These are phyloP conservation scores for Trilocha varians DNA, from an alignment of 2,888 invertebrate genomes.

Conservation along the genomic window DNA sequence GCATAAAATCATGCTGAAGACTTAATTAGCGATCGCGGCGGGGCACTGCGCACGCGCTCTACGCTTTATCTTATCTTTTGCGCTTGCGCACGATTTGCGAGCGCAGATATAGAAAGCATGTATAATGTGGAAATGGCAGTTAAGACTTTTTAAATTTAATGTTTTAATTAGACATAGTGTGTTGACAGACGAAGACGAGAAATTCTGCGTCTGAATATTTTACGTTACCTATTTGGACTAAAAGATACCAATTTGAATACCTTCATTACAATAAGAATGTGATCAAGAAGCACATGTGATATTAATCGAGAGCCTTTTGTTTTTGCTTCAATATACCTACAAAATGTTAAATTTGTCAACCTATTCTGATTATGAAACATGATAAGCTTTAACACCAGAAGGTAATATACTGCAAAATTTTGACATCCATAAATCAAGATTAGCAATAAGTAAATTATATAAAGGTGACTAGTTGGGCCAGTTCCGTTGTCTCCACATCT, in stretches of 20 bases:
- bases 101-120: conserved; percentile 16
- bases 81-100: conserved; percentile 35
- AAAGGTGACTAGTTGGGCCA: background rate
- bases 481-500: background rate
- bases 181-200: no score
- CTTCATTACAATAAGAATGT: no score
- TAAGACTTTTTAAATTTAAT: background rate
- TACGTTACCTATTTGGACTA: no score
- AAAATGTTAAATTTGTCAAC: no score
- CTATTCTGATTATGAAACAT: no score
- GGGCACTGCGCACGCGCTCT: conserved; percentile 52
- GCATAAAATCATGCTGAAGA: conserved; percentile 50
- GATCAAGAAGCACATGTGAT: no score
- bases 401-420: no score
- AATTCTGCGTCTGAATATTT: no score
- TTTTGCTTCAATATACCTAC: no score
- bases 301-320: no score
- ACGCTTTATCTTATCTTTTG: conserved; percentile 53
- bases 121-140: conserved; percentile 7
- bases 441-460: conserved; percentile 1
- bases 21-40: conserved; percentile 67
- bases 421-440: conserved; percentile 5
- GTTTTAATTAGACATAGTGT: background rate
- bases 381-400: no score
- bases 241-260: no score